phyloP scores from a whole-genome alignment of 1,140 invertebrate genomes.

The Dendroctonus ponderosae region DNA sequence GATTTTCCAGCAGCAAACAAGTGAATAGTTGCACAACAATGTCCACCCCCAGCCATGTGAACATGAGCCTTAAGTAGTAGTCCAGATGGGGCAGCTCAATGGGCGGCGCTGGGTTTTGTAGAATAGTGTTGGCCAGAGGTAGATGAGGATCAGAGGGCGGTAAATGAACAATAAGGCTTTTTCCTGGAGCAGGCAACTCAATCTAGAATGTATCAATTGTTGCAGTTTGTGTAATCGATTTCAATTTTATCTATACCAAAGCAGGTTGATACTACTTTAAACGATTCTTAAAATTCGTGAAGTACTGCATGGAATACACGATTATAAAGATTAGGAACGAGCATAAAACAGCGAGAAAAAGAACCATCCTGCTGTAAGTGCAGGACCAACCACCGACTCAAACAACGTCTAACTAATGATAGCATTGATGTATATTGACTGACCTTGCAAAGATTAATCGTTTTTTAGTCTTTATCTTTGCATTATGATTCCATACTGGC shows the following conservation, averaged over 20 bases:
- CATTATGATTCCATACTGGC: too few relatives aligned
- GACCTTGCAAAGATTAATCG: too few relatives aligned
- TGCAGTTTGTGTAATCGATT: too few relatives aligned
- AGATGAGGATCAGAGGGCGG: slow-evolving; percentile 71
- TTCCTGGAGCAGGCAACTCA: slow-evolving; percentile 79
- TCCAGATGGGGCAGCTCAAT: slow-evolving; percentile 91
- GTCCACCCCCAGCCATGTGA: slow-evolving; percentile 83
- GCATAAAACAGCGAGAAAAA: slow-evolving; percentile 5
- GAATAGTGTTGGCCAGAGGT: slow-evolving; percentile 64
- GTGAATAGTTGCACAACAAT: slow-evolving; percentile 92
- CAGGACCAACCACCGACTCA: not conserved
- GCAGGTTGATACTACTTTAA: not conserved
- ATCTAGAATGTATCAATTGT: slow-evolving; percentile 62
- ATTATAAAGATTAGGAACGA: slow-evolving; percentile 14
- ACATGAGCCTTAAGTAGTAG: slow-evolving; percentile 86
- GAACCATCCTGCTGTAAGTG: slow-evolving; percentile 6
- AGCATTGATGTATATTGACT: too few relatives aligned
- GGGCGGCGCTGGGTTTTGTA: slow-evolving; percentile 69
- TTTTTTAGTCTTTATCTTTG: too few relatives aligned
- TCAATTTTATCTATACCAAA: not conserved
- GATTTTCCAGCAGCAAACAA: slow-evolving; percentile 94
- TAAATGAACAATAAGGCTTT: slow-evolving; percentile 80
- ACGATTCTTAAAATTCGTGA: not conserved
- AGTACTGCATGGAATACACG: slow-evolving; percentile 17
- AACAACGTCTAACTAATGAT: too few relatives aligned